These are phyloP conservation scores for Hypena proboscidalis DNA, from an alignment of 2,888 invertebrate species.

Conservation along the genomic window DNA sequence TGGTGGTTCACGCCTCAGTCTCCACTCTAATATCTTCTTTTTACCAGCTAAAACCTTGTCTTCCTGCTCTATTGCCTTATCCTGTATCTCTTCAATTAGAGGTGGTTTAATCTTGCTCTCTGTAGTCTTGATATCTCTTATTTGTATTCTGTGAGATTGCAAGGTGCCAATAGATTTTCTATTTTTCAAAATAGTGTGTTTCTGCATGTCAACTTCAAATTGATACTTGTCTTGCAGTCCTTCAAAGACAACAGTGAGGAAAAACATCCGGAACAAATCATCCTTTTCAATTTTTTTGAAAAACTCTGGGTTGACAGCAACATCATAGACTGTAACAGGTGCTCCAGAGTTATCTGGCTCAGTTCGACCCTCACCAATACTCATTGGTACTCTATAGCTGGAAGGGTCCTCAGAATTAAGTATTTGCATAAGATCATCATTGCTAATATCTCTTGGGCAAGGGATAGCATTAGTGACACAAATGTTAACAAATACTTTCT, in stretches of 20 bases:
- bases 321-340: conserved; percentile 91
- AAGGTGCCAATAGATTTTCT: conserved; percentile 90
- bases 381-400: conserved; percentile 94
- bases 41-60: conserved; percentile 24
- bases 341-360: conserved; percentile 92
- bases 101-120: conserved; percentile 63
- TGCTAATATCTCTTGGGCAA: conserved; percentile 88
- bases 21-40: conserved; percentile 83
- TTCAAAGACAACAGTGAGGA: conserved; percentile 92
- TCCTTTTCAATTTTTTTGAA: conserved; percentile 90
- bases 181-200: conserved; percentile 89
- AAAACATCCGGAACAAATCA: conserved; percentile 90
- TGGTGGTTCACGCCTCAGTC: conserved; percentile 85
- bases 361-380: conserved; percentile 92
- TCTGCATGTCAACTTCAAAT: conserved; percentile 87
- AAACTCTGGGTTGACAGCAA: conserved; percentile 92
- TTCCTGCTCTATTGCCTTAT: conserved; percentile 41
- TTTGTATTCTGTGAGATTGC: conserved; percentile 90
- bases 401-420: conserved; percentile 89
- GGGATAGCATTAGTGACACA: conserved; percentile 93
- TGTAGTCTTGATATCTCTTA: conserved; percentile 86
- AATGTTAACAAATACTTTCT: conserved; percentile 94
- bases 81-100: conserved; percentile 87
- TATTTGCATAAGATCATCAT: conserved; percentile 89
- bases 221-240: conserved; percentile 91